Conservation (phyloP, 2,797 vertebrate genomes). For the Chanos chanos region DNA sequence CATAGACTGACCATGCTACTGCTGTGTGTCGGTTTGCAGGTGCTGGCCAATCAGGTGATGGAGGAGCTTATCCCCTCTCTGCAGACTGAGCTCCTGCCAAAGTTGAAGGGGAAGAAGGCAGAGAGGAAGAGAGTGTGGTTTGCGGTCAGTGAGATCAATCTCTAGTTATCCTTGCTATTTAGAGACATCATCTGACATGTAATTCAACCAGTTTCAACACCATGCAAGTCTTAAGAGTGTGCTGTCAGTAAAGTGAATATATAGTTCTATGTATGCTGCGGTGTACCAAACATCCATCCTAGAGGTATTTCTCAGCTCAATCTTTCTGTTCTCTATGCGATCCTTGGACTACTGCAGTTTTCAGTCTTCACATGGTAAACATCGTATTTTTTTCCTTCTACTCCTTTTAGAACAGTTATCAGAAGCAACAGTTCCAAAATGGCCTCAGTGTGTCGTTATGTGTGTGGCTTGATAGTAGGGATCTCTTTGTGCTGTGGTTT, state of each 20-base stretch:
- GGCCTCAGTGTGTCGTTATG: background rate
- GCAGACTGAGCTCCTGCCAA: slow-evolving; percentile 83
- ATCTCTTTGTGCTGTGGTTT: slow-evolving; percentile 2
- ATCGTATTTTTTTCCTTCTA: background rate
- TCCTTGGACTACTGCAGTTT: background rate
- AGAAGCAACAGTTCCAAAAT: slow-evolving; percentile 1
- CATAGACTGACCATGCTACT: too few relatives aligned
- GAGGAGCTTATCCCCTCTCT: slow-evolving; percentile 85
- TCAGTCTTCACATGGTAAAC: background rate
- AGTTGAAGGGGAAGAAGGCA: slow-evolving; percentile 82
- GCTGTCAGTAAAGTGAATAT: too few relatives aligned
- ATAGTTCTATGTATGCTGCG: too few relatives aligned
- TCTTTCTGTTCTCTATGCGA: background rate
- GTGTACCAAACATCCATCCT: too few relatives aligned
- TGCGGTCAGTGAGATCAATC: slow-evolving; percentile 66
- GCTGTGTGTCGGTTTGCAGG: slow-evolving; percentile 57
- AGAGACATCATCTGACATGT: background rate
- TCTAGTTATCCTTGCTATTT: background rate
- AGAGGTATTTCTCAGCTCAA: too few relatives aligned
- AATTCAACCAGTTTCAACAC: background rate
- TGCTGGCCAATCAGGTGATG: slow-evolving; percentile 86
- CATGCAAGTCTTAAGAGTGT: too few relatives aligned
- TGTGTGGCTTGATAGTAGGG: slow-evolving; percentile 4
- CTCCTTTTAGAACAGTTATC: background rate
- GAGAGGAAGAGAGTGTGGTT: slow-evolving; percentile 85